Evolutionary conservation across 1,140 invertebrate species (phyloP).

Genomic region (Muscidifurax raptorellus): DNA sequence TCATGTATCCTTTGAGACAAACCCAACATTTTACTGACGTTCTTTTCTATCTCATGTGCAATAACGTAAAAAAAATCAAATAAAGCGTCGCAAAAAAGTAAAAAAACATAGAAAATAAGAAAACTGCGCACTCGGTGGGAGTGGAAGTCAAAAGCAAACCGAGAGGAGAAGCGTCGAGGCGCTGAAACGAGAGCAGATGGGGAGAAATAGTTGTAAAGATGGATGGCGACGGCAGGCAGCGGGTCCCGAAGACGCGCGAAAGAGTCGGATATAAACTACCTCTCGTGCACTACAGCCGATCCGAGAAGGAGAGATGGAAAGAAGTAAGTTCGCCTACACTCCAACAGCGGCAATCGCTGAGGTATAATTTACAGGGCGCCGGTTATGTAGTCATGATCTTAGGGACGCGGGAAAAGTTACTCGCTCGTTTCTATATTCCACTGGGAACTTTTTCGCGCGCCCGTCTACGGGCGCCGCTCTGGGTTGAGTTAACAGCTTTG

Average conservation of each 20-base stretch:
- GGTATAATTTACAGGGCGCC: not conserved
- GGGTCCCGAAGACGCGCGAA: not conserved
- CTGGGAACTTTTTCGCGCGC: not conserved
- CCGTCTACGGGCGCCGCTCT: not conserved
- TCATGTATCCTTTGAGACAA: too few relatives aligned
- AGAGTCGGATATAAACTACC: not conserved
- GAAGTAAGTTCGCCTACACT: not conserved
- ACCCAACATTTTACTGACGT: too few relatives aligned
- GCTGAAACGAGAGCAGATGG: conserved; percentile 19
- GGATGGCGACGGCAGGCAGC: conserved; percentile 21
- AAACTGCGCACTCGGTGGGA: conserved; percentile 44
- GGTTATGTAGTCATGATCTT: not conserved
- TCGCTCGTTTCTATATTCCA: not conserved
- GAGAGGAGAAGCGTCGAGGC: not conserved
- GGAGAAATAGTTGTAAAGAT: conserved; percentile 41
- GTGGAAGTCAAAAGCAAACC: conserved; percentile 30
- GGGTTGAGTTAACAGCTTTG: conserved; percentile 9
- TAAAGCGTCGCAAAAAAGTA: not conserved
- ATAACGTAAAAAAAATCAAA: not conserved
- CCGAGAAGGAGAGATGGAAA: not conserved
- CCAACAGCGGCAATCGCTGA: not conserved
- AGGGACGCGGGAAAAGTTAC: not conserved
- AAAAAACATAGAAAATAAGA: conserved; percentile 26
- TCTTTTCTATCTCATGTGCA: too few relatives aligned
- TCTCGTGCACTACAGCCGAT: not conserved